Conservation (phyloP, 2,888 invertebrate species). For the Cephus rjabovi region DNA sequence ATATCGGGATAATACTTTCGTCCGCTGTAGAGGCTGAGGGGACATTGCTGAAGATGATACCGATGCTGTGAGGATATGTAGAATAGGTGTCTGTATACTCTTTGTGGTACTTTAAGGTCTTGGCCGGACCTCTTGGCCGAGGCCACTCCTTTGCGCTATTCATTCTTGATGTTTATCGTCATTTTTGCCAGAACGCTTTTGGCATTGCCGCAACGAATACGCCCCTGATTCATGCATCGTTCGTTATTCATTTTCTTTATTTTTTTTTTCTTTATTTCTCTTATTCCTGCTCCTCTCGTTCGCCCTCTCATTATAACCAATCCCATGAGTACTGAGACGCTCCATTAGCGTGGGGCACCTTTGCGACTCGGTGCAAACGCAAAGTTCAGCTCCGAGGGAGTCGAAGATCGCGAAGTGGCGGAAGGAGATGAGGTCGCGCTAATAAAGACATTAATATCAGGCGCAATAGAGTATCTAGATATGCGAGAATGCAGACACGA, state of each 20-base stretch:
- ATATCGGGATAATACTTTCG: neutral
- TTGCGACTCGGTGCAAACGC: neutral
- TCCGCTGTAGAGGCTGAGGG: neutral
- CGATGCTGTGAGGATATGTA: neutral
- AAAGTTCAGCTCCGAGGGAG: neutral
- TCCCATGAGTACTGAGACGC: neutral
- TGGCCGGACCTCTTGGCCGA: neutral
- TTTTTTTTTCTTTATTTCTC: neutral
- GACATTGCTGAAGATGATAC: neutral
- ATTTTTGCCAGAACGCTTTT: neutral
- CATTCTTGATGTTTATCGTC: neutral
- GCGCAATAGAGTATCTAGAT: constrained; percentile 30
- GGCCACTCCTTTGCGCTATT: neutral
- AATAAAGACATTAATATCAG: constrained; percentile 66
- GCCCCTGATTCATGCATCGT: neutral
- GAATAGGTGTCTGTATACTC: neutral
- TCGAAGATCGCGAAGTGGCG: constrained; percentile 6
- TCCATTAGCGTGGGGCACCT: neutral
- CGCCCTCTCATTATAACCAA: neutral
- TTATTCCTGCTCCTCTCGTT: neutral
- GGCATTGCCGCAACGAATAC: neutral
- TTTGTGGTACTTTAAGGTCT: neutral
- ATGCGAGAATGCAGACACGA: neutral
- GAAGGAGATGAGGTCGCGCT: constrained; percentile 41
- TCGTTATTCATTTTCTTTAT: neutral